Base-by-base conservation (phyloP, 2,797 vertebrate genomes). In the Brachyrhaphis roseni region DNA sequence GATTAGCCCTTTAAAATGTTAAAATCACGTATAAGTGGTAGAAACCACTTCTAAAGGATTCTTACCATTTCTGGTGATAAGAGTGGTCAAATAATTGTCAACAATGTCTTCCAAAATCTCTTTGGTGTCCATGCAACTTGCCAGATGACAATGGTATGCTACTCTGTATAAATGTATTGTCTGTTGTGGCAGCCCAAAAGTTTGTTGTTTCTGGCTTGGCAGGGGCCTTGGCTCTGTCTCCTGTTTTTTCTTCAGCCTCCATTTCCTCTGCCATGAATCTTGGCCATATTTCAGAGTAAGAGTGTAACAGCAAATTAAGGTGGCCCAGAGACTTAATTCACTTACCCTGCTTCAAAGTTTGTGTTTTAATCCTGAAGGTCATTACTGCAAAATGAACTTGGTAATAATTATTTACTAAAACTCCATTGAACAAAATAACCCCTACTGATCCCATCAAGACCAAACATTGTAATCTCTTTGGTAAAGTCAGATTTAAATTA, bases 301-400 rank as follows among this genome's bases (percentile, higher is more conserved):
- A 45, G 68, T n/a, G 39, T 45, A 71, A 71, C 23, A 45, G 26
- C 23, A 45, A 45, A 43, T 71, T 71, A 71, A 15, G 41, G 43
- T n/a, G n/a, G 66, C 39, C 26, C 23, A 45, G 68, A n/a, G 20
- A n/a, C 39, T n/a, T 71, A 45, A 71, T 45, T 18, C 41, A 68
- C 36, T 45, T 45, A 43, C 28, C 4, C 11, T 28, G 41, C 23
- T 71, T 71, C 11, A 71, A 45, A 71, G 39, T 71, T 45, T n/a
- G 68, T 28, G 68, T 45, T 71, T 71, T 71, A 71, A 71, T 71
- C 43, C 26, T 43, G 39, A 71, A 16, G 68, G 68, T 28, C 41
- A 71, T 71, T 71, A 71, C 41, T 71, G 41, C 39, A 71, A 45
- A 71, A 71, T 71, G 20, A 71, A 70, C 66, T 26, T 43, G 39